Evolutionary conservation across 2,113 vertebrate species (phyloP), one percentile per base, ranked within the genome.

Genomic region (Shinisaurus crocodilurus): DNA sequence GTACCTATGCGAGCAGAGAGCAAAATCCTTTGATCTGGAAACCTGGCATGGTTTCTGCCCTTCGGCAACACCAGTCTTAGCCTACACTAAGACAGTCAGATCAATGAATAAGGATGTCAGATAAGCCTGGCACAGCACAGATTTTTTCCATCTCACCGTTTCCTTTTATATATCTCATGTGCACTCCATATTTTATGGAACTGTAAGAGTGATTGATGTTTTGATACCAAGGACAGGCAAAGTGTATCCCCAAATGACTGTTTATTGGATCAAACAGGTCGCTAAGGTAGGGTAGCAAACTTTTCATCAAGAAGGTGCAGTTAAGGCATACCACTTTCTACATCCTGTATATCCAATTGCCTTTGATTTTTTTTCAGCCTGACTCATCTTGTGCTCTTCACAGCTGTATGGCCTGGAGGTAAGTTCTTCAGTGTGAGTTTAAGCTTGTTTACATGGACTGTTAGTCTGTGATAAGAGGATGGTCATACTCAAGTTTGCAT

Each of bases 1-100:
- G 95, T 97, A 98, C 97, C 97, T 98, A 97, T 96, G 95, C 89
- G 48, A 92, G 90, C 69, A 89, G 92, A 95, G 91, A 95, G 76
- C 90, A 89, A 93, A 94, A 93, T 74, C 82, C 95, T 98, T 97
- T 97, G 96, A 97, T 97, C 95, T 95, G 91, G 94, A 92, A 96
- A 88, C 93, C 96, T 95, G 95, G 92, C 94, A 88, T 89, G 92
- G 80, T 79, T 90, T 94, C 95, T 95, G 95, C 93, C 96, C 96
- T 79, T 88, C 83, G 95, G 96, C 96, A 95, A 92, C 92, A 95
- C 88, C 90, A 94, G 93, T 94, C 92, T 93, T 94, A 95, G 91
- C 79, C 86, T 88, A 94, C 93, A 89, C 89, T 95, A 96, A 96
- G 93, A 93, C 89, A 93, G 84, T 16, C 85, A 97, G 95, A 97